These are phyloP conservation scores for Eucriotettix oculatus DNA, from an alignment of 2,888 invertebrate genomes.

Conservation along the genomic window DNA sequence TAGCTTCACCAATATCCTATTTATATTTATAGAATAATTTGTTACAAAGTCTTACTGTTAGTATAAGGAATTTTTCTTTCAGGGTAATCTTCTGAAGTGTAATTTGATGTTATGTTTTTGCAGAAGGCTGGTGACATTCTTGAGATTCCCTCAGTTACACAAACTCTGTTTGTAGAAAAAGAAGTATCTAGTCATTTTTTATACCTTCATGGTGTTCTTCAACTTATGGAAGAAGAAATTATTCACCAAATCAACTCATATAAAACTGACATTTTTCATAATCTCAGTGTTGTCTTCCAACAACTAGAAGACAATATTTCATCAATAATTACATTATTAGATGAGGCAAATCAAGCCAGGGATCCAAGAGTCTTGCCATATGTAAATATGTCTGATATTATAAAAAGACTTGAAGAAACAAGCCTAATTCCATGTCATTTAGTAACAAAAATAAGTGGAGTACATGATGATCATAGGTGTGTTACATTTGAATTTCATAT, in stretches of 20 bases:
- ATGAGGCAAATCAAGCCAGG: background rate
- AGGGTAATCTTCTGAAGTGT: no score
- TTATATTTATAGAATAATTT: no score
- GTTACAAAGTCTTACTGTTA: no score
- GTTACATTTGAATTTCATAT: no score
- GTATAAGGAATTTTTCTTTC: no score
- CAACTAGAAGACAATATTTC: background rate
- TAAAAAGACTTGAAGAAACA: background rate
- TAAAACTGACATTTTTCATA: background rate
- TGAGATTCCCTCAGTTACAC: background rate
- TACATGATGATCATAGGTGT: no score
- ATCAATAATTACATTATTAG: background rate
- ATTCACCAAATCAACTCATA: background rate
- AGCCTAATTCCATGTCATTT: background rate
- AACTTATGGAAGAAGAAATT: background rate
- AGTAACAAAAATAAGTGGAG: background rate
- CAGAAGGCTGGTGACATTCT: background rate
- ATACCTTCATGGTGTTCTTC: background rate
- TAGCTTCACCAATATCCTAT: no score
- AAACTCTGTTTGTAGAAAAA: background rate
- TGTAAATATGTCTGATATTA: background rate
- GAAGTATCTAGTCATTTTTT: background rate
- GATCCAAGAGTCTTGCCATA: background rate
- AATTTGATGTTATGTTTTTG: background rate
- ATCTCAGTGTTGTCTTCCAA: background rate